Evolutionary conservation across 2,113 vertebrate genomes (phyloP).

Genomic region (Illadopsis cleaveri): DNA sequence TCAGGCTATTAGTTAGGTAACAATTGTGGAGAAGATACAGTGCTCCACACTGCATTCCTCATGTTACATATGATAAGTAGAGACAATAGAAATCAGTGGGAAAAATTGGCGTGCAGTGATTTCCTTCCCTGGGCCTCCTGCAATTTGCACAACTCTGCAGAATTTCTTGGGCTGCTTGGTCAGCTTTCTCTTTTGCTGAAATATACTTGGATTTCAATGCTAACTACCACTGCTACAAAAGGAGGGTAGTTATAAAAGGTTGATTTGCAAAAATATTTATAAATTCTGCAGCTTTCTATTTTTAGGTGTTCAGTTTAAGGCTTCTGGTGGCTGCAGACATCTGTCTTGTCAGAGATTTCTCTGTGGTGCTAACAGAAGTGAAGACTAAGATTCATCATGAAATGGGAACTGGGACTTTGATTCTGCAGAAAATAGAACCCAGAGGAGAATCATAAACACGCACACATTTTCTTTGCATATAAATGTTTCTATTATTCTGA

Average conservation of each 20-base stretch:
- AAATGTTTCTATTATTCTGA: constrained; percentile 7
- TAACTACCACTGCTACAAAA: constrained; percentile 18
- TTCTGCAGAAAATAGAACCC: constrained; percentile 44
- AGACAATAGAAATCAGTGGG: constrained; percentile 52
- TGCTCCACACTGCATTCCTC: not conserved
- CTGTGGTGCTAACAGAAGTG: constrained; percentile 35
- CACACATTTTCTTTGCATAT: constrained; percentile 5
- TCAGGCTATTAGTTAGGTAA: constrained; percentile 29
- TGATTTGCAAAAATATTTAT: constrained; percentile 53
- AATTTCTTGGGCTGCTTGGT: constrained; percentile 47
- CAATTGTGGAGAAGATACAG: not conserved
- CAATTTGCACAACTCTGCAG: constrained; percentile 50
- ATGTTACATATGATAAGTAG: not conserved
- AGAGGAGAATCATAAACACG: constrained; percentile 18
- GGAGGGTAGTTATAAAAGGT: constrained; percentile 41
- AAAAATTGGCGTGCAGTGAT: constrained; percentile 15
- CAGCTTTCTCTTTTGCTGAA: constrained; percentile 50
- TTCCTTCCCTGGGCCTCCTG: constrained; percentile 42
- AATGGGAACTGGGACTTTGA: constrained; percentile 22
- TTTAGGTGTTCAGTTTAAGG: constrained; percentile 46
- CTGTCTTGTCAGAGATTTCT: constrained; percentile 59
- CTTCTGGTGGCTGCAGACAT: constrained; percentile 57
- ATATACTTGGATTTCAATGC: constrained; percentile 33
- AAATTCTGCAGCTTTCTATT: constrained; percentile 44
- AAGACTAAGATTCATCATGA: constrained; percentile 31